phyloP scores from a whole-genome alignment of 2,113 vertebrate genomes.

The Ciconia maguari region DNA sequence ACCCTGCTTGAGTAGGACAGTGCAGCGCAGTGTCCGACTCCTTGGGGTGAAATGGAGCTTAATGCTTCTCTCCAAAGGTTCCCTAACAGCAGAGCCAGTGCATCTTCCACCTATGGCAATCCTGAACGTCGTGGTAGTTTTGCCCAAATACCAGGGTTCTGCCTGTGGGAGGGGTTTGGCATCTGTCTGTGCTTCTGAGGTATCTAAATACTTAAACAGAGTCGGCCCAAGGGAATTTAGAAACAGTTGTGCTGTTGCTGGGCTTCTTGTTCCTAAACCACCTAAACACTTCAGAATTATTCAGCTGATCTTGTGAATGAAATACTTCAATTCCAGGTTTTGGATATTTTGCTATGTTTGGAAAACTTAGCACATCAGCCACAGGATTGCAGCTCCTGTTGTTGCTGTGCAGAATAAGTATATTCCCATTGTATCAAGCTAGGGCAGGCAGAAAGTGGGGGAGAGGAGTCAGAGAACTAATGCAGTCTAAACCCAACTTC shows the following conservation, averaged over 20 bases:
- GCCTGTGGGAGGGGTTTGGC: not conserved
- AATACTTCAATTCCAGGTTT: not conserved
- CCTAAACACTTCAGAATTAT: not conserved
- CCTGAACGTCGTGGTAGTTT: not conserved
- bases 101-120: not conserved
- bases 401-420: not conserved
- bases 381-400: not conserved
- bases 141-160: not conserved
- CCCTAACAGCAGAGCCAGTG: not conserved
- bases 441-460: not conserved
- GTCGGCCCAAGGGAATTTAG: not conserved
- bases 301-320: not conserved
- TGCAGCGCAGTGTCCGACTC: not conserved
- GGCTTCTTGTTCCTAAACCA: not conserved
- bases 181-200: not conserved
- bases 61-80: not conserved
- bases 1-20: not conserved
- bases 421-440: not conserved
- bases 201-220: not conserved
- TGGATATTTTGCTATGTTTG: not conserved
- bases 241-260: not conserved
- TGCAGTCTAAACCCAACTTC: not conserved
- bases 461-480: not conserved
- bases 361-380: not conserved
- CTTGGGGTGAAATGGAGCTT: not conserved